phyloP scores from a whole-genome alignment of 2,797 vertebrate species.

The Molossus molossus region DNA sequence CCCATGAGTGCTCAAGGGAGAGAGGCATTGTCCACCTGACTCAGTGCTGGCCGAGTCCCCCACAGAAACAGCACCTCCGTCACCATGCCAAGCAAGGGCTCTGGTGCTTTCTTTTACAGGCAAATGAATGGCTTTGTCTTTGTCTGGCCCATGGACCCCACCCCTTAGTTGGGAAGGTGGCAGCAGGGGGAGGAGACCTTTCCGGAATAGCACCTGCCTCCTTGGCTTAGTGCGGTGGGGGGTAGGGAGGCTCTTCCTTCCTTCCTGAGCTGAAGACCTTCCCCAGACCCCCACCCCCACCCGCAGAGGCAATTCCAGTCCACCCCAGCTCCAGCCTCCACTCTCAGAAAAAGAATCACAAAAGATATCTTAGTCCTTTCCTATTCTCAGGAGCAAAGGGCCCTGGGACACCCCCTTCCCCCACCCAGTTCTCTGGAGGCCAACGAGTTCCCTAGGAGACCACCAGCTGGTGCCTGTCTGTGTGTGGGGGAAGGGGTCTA shows the following conservation, averaged over 20 bases:
- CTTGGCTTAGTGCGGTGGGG: neutral
- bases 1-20: neutral
- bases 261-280: neutral
- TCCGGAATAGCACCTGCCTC: conserved; percentile 43
- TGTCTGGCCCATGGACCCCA: conserved; percentile 72
- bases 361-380: neutral
- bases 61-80: neutral
- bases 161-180: conserved; percentile 74
- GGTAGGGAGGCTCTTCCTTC: neutral
- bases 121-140: conserved; percentile 71
- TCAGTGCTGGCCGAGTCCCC: neutral
- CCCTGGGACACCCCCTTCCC: neutral
- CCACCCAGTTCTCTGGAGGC: conserved; percentile 39
- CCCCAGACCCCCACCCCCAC: neutral
- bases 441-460: conserved; percentile 74
- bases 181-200: neutral
- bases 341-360: conserved; percentile 3
- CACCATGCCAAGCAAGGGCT: neutral
- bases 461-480: conserved; percentile 76
- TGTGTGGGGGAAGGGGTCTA: conserved; percentile 45
- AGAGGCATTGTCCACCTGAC: neutral
- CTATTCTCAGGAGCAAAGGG: conserved; percentile 6
- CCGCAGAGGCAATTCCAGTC: neutral
- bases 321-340: neutral
- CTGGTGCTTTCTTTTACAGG: neutral